A percentile compares a stretch with the other conserved stretches of the same genome.
Conservation (phyloP, 2,797 vertebrate species). For the Austrolebias charrua region DNA sequence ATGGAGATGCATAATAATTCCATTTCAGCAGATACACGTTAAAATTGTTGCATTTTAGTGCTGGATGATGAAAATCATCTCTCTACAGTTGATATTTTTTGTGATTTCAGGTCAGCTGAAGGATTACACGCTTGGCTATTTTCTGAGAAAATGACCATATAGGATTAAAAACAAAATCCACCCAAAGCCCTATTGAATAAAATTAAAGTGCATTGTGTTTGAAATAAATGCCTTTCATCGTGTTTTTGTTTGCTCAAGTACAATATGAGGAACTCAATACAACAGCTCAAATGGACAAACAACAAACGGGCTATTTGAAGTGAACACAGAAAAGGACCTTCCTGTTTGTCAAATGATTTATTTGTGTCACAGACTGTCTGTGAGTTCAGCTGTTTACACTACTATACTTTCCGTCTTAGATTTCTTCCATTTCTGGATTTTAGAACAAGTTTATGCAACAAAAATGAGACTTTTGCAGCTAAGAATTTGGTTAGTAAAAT, state of each 20-base stretch:
- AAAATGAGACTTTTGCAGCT: slow-evolving; percentile 14
- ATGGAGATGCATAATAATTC: slow-evolving; percentile 28
- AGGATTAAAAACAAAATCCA: slow-evolving; percentile 33
- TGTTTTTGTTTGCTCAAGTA: slow-evolving; percentile 48
- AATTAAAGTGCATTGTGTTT: slow-evolving; percentile 27
- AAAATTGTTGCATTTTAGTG: slow-evolving; percentile 18
- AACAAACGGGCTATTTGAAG: slow-evolving; percentile 60
- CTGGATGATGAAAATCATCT: slow-evolving; percentile 13
- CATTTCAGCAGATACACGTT: slow-evolving; percentile 13
- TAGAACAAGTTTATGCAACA: slow-evolving; percentile 45
- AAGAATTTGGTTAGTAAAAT: neutral
- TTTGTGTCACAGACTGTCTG: slow-evolving; percentile 37
- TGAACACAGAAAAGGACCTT: slow-evolving; percentile 67
- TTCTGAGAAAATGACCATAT: slow-evolving; percentile 35
- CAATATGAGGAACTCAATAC: slow-evolving; percentile 65
- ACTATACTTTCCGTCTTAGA: slow-evolving; percentile 20
- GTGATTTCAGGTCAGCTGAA: slow-evolving; percentile 27
- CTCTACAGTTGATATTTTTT: slow-evolving; percentile 7
- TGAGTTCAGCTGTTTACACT: slow-evolving; percentile 48
- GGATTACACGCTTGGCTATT: slow-evolving; percentile 26
- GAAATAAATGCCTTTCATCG: slow-evolving; percentile 36
- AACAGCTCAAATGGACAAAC: slow-evolving; percentile 53
- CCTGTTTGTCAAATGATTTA: slow-evolving; percentile 66
- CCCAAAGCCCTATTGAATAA: slow-evolving; percentile 28
- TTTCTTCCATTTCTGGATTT: slow-evolving; percentile 41